Evolutionary conservation across 1,140 invertebrate species (phyloP).

Genomic region (Penaeus japonicus): DNA sequence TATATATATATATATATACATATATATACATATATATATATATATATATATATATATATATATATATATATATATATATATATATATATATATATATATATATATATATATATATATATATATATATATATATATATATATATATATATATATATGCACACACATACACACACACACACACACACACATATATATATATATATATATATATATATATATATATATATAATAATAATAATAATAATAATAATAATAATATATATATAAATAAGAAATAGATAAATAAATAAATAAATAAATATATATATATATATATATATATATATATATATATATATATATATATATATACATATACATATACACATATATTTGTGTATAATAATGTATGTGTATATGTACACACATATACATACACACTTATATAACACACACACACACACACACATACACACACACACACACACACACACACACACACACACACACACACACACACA

Average conservation of each 20-base stretch:
- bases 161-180: background rate
- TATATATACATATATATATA: too few relatives aligned
- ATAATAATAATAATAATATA: background rate
- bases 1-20: too few relatives aligned
- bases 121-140: too few relatives aligned
- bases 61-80: too few relatives aligned
- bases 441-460: background rate
- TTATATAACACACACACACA: background rate
- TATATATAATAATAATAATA: background rate
- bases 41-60: too few relatives aligned
- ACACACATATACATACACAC: background rate
- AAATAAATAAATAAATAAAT: background rate
- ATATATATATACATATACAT: too few relatives aligned
- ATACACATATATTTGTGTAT: too few relatives aligned
- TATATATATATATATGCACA: too few relatives aligned
- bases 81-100: too few relatives aligned
- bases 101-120: too few relatives aligned
- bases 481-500: background rate
- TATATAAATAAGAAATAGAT: background rate
- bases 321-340: background rate
- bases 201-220: slow-evolving; percentile 1
- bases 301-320: background rate
- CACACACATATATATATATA: background rate
- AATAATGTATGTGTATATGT: background rate
- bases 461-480: background rate